Evolutionary conservation across 1,140 invertebrate species (phyloP).

Genomic region (Diorhabda carinulata): DNA sequence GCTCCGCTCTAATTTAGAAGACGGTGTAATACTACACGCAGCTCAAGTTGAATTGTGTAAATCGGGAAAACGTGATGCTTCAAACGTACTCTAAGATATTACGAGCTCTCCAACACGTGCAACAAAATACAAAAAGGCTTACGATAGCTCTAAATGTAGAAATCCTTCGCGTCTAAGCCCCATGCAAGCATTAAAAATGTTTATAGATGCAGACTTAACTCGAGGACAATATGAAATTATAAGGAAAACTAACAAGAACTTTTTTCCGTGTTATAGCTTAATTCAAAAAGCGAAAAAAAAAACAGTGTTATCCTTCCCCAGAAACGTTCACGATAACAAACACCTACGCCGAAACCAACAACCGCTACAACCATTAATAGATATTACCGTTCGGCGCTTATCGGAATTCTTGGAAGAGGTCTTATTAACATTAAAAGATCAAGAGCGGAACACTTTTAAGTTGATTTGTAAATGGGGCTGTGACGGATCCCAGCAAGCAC

Average conservation of each 20-base stretch:
- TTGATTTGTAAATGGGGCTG: slow-evolving; percentile 3
- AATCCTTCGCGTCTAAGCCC: slow-evolving; percentile 4
- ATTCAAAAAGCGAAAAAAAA: slow-evolving; percentile 35
- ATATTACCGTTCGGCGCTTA: slow-evolving; percentile 27
- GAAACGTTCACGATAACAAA: slow-evolving; percentile 33
- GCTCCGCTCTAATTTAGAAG: slow-evolving; percentile 19
- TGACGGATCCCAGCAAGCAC: slow-evolving; percentile 5
- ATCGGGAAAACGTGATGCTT: slow-evolving; percentile 31
- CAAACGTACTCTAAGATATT: slow-evolving; percentile 28
- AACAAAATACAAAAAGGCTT: slow-evolving; percentile 34
- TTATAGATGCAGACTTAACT: slow-evolving; percentile 34
- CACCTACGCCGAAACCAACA: slow-evolving; percentile 33
- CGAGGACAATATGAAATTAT: slow-evolving; percentile 37
- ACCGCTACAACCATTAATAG: slow-evolving; percentile 36
- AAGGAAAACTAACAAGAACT: slow-evolving; percentile 28
- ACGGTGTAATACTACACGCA: slow-evolving; percentile 31
- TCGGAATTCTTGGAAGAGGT: background rate
- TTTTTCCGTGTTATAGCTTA: slow-evolving; percentile 37
- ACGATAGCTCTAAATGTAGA: background rate
- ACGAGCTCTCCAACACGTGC: slow-evolving; percentile 31
- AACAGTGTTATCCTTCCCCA: slow-evolving; percentile 29
- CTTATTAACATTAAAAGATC: background rate
- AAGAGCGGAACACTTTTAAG: background rate
- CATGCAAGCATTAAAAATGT: slow-evolving; percentile 29
- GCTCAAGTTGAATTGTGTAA: slow-evolving; percentile 14